Conservation (phyloP, 2,113 vertebrate genomes). For the Pedetes capensis region DNA sequence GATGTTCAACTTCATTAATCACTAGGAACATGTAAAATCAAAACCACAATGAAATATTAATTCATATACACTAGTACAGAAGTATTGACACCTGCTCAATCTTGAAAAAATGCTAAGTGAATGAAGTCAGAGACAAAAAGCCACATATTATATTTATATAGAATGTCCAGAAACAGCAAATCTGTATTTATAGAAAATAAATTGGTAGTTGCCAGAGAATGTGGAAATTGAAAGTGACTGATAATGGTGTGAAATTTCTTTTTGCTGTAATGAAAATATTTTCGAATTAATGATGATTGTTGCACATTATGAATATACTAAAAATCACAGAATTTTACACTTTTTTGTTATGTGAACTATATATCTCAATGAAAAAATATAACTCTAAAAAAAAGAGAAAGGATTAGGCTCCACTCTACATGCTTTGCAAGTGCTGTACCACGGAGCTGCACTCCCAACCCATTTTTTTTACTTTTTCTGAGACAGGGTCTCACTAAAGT, state of each 20-base stretch:
- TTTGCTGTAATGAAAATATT: background rate
- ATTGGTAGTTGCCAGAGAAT: background rate
- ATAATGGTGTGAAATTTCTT: background rate
- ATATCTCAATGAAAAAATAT: background rate
- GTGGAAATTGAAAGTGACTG: background rate
- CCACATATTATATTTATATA: background rate
- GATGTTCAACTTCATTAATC: too few species aligned
- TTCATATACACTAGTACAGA: background rate
- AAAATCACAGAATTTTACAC: background rate
- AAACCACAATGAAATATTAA: background rate
- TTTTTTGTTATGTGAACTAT: background rate
- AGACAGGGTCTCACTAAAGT: too few species aligned
- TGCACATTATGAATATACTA: background rate
- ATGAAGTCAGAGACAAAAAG: background rate
- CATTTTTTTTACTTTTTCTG: too few species aligned
- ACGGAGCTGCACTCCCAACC: too few species aligned
- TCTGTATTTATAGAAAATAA: background rate
- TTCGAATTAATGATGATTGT: background rate
- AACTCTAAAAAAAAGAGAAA: too few species aligned
- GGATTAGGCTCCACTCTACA: background rate
- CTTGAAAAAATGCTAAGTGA: background rate
- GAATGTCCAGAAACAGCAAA: background rate
- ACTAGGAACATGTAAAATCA: background rate
- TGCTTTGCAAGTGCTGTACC: too few species aligned
- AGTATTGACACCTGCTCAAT: too few species aligned